These are phyloP conservation scores for Pitta sordida DNA, from an alignment of 2,113 vertebrate genomes.

Conservation along the genomic window DNA sequence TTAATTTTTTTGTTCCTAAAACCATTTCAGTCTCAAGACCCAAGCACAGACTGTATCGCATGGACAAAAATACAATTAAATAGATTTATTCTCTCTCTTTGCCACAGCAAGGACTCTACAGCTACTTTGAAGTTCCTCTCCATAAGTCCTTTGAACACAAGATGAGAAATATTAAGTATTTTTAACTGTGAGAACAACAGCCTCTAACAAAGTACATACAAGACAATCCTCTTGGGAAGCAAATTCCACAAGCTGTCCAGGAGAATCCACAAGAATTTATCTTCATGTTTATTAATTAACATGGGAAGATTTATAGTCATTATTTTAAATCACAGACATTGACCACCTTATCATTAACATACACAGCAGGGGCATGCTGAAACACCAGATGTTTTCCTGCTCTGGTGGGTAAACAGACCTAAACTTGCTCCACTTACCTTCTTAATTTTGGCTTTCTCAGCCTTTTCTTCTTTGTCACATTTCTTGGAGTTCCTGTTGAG, in stretches of 20 bases:
- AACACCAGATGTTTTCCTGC: not conserved
- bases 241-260: not conserved
- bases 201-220: not conserved
- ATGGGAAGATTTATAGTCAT: not conserved
- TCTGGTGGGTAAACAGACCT: not conserved
- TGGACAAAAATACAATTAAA: not conserved
- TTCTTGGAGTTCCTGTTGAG: slow-evolving; percentile 88
- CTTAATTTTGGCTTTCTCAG: slow-evolving; percentile 91
- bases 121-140: not conserved
- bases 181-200: not conserved
- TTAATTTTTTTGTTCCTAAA: not conserved
- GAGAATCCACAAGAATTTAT: not conserved
- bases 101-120: not conserved
- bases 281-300: not conserved
- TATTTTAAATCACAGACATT: not conserved
- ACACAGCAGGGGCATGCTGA: not conserved
- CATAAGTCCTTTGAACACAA: not conserved
- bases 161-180: not conserved
- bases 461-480: slow-evolving; percentile 93
- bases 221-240: not conserved
- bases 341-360: not conserved
- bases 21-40: not conserved
- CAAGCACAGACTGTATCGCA: not conserved
- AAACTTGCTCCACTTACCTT: slow-evolving; percentile 74
- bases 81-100: not conserved